Percentiles rank a stretch among this genome's conserved stretches.
Conservation (phyloP, 1,140 invertebrate species). For the Ylistrum balloti region DNA sequence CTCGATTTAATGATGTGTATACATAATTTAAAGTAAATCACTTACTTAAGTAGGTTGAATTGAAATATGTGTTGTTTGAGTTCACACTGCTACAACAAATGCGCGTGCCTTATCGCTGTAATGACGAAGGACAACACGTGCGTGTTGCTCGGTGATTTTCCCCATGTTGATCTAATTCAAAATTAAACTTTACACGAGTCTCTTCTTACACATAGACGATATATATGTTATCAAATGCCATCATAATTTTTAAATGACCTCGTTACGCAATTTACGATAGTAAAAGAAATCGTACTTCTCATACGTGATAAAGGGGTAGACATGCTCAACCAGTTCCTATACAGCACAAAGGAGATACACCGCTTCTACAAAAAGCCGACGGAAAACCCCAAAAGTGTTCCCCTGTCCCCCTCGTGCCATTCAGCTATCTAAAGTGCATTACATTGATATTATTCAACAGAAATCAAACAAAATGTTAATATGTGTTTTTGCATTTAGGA, state of each 20-base stretch:
- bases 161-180: background rate
- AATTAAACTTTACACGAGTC: no score
- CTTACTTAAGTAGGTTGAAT: no score
- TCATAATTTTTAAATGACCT: background rate
- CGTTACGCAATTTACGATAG: background rate
- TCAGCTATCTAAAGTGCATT: background rate
- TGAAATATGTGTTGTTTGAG: no score
- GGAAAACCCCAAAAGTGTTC: background rate
- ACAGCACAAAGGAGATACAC: background rate
- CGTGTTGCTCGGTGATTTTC: background rate
- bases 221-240: background rate
- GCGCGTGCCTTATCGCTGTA: background rate
- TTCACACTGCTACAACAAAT: background rate
- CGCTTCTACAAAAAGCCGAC: background rate
- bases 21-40: no score
- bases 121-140: background rate
- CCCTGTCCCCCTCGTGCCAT: background rate
- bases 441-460: background rate
- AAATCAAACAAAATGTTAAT: conserved; percentile 10
- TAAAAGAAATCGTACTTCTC: background rate
- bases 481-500: background rate
- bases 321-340: no score
- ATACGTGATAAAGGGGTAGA: no score
- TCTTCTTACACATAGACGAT: background rate
- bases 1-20: background rate